Evolutionary conservation across 2,113 vertebrate species (phyloP), one percentile per base, ranked within the genome.

Genomic region (Anoplopoma fimbria): DNA sequence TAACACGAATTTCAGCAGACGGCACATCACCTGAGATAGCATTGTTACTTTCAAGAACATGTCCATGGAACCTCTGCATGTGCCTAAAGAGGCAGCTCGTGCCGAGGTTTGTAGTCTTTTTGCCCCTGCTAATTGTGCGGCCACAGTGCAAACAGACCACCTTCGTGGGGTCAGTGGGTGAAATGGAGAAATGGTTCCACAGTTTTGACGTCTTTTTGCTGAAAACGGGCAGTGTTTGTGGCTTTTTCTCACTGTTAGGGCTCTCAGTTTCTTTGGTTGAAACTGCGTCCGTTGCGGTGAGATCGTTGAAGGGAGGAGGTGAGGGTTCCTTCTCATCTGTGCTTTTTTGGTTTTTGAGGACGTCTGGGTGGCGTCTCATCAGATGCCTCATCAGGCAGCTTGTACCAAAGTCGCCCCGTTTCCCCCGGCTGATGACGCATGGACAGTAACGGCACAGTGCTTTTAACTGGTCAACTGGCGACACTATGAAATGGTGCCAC

Each of bases 121-220:
- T 99, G 79, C 98, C 98, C 88, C 97, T 92, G 93, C 97, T 99
- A 91, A 99, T 99, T 75, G 97, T 99, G 91, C 97, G 97, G 92
- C 96, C 97, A 88, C 98, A 99, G 97, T 99, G 98, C 95, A 98
- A 96, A 94, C 97, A 99, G 92, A 97, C 93, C 69, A 99, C 98
- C 91, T 99, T 99, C 1, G 98, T 99, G 88, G 97, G 97, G 92
- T 99, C 97, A 58, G 96, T 91, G 55, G 97, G 95, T 81, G 97
- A 98, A 90, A 98, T 95, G 34, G 97, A 98, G 87, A 99, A 99
- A 79, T 99, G 98, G 91, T 99, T 99, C 97, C 98, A 99, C 93
- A 99, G 96, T 95, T 99, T 99, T 90, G 98, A 99, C 76, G 98
- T 99, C 96, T 98, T 99, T 94, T 99, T 99, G 87, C 97, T 98